Conservation (phyloP, 1,140 invertebrate genomes). For the Cataglyphis hispanica region DNA sequence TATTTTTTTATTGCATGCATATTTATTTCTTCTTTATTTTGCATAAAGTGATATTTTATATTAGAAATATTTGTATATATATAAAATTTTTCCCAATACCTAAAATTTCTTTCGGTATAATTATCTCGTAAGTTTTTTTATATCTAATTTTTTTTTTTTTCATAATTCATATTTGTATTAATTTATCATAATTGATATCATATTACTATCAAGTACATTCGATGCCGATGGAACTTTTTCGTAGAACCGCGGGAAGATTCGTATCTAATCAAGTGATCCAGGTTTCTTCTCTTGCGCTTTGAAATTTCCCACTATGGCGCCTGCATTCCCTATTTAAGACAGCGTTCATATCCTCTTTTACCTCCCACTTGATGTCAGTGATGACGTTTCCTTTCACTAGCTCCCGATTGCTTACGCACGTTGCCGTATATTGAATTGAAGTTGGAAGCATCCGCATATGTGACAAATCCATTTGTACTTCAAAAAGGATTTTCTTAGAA, state of each 20-base stretch:
- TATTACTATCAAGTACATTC: not conserved
- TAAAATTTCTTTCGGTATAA: not conserved
- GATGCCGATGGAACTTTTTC: not conserved
- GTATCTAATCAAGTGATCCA: not conserved
- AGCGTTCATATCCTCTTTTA: constrained; percentile 14
- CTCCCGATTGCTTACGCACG: constrained; percentile 56
- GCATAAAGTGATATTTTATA: not conserved
- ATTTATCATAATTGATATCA: constrained; percentile 6
- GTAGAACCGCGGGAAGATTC: not conserved
- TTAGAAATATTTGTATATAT: not conserved
- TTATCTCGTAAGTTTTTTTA: not conserved
- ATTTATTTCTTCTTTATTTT: not conserved
- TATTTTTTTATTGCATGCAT: not conserved
- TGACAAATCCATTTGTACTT: constrained; percentile 4
- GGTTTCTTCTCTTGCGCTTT: not conserved
- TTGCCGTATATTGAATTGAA: not conserved
- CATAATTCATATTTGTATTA: not conserved
- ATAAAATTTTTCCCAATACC: not conserved
- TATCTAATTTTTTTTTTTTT: not conserved
- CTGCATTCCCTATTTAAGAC: not conserved
- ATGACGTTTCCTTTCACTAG: constrained; percentile 68
- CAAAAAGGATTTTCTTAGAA: constrained; percentile 43
- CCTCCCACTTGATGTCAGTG: constrained; percentile 47
- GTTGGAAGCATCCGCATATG: constrained; percentile 6
- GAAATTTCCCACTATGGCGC: constrained; percentile 11